Percentiles rank a stretch among this genome's conserved stretches.
Evolutionary conservation across 2,797 vertebrate genomes (phyloP).

Genomic region (Lithobates pipiens): DNA sequence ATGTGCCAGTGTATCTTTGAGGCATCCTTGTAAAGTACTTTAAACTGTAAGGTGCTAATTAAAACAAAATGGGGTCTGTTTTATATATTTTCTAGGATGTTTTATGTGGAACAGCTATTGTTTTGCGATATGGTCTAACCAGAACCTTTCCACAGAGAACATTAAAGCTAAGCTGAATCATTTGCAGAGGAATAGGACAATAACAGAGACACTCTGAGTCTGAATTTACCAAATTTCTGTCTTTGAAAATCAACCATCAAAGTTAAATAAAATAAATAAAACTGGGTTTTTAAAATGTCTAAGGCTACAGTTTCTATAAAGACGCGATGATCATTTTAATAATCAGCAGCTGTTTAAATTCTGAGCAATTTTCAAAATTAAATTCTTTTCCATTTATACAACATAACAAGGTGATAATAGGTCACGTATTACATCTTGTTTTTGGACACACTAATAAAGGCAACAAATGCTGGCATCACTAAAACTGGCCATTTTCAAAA

Average conservation of each 20-base stretch:
- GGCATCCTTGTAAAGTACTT: conserved; percentile 30
- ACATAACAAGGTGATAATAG: conserved; percentile 40
- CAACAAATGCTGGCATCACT: not conserved
- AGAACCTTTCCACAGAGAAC: conserved; percentile 16
- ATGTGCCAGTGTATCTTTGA: conserved; percentile 43
- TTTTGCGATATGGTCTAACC: conserved; percentile 34
- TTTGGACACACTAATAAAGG: conserved; percentile 6
- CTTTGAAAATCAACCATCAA: conserved; percentile 28
- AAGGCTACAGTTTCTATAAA: conserved; percentile 11
- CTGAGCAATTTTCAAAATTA: conserved; percentile 11
- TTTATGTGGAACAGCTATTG: conserved; percentile 50
- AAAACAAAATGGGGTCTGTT: conserved; percentile 50
- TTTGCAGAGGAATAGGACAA: conserved; percentile 37
- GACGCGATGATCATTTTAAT: conserved; percentile 27
- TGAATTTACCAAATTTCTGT: conserved; percentile 16
- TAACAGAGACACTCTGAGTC: conserved; percentile 11
- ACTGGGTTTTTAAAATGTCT: conserved; percentile 15
- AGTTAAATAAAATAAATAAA: conserved; percentile 19
- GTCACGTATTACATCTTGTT: not conserved
- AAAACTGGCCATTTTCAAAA: not conserved
- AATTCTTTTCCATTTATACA: not conserved
- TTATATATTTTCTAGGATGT: conserved; percentile 39
- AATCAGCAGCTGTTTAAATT: conserved; percentile 24
- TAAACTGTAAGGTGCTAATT: conserved; percentile 55
- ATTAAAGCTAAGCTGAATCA: conserved; percentile 37